Percentiles rank a stretch among this genome's conserved stretches.
phyloP scores from a whole-genome alignment of 2,113 vertebrate species.

The Oxyruncus cristatus region DNA sequence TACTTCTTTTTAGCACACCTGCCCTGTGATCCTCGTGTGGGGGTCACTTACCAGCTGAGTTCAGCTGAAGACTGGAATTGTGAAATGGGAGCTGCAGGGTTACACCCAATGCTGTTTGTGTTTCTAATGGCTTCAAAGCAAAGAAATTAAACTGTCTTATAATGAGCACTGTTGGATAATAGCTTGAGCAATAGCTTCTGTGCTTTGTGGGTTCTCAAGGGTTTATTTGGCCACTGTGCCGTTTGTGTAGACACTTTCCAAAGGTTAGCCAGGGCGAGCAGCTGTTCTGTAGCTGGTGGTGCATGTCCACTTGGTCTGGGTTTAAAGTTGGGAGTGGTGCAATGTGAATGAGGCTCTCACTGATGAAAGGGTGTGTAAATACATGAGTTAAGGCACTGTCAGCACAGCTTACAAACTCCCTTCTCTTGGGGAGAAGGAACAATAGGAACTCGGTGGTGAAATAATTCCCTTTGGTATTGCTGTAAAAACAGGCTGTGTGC shows the following conservation, averaged over 20 bases:
- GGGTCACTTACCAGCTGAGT: background rate
- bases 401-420: background rate
- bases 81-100: background rate
- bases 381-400: background rate
- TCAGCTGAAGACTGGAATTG: background rate
- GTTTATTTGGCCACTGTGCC: background rate
- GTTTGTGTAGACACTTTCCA: background rate
- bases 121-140: background rate
- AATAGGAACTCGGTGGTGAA: background rate
- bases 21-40: background rate
- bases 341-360: accelerated
- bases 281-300: background rate
- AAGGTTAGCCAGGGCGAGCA: background rate
- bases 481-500: background rate
- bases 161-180: background rate
- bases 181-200: background rate
- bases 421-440: background rate
- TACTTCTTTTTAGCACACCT: background rate
- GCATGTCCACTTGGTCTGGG: accelerated
- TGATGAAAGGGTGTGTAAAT: background rate
- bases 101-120: background rate
- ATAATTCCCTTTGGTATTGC: background rate
- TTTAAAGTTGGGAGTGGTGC: background rate
- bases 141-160: background rate
- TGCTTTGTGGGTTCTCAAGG: background rate